Evolutionary conservation across 2,888 invertebrate genomes (phyloP).

Genomic region (Temnothorax rugatulus): DNA sequence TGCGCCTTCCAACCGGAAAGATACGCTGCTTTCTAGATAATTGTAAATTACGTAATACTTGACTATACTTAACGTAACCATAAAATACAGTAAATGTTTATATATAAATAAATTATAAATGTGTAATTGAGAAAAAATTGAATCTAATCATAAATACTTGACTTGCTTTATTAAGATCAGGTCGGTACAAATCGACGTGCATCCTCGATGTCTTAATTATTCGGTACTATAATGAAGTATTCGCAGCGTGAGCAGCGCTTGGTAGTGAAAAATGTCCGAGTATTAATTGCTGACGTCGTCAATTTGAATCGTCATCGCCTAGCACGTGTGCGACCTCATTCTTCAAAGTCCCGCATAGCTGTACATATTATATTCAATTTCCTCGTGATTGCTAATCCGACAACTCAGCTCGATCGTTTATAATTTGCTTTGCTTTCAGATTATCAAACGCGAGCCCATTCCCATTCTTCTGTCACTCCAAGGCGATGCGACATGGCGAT

Average conservation of each 20-base stretch:
- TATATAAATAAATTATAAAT: background rate
- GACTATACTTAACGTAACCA: too few relatives aligned
- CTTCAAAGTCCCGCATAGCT: background rate
- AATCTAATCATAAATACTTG: background rate
- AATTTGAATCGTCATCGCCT: background rate
- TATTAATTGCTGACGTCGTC: slow-evolving; percentile 54
- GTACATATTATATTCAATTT: slow-evolving; percentile 28
- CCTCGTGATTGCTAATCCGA: background rate
- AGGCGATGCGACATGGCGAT: background rate
- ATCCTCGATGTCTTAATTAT: background rate
- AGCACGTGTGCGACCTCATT: slow-evolving; percentile 59
- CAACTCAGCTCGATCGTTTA: background rate
- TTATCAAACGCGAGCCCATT: slow-evolving; percentile 24
- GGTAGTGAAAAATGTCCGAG: slow-evolving; percentile 25
- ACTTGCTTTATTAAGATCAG: background rate
- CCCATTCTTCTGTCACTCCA: background rate
- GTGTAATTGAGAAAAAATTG: background rate
- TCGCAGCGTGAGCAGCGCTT: background rate
- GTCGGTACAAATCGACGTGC: background rate
- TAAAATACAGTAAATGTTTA: background rate
- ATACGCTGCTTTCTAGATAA: background rate
- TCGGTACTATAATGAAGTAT: background rate
- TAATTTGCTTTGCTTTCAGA: slow-evolving; percentile 57
- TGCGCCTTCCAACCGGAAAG: background rate
- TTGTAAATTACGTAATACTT: background rate